These are phyloP conservation scores for Keiferia lycopersicella DNA, from an alignment of 2,888 invertebrate genomes.

Conservation along the genomic window DNA sequence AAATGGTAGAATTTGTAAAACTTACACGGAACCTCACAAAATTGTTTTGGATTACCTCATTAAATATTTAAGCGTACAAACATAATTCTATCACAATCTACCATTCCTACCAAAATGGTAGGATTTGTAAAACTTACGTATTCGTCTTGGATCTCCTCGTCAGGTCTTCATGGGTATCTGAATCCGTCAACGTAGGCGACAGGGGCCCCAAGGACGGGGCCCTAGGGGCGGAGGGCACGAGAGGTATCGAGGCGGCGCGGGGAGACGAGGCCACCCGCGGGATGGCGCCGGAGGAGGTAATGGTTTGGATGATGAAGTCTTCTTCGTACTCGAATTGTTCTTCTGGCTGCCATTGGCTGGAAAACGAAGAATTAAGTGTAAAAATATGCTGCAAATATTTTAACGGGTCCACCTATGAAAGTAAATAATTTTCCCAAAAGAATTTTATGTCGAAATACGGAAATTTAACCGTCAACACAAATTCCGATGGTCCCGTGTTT, in stretches of 20 bases:
- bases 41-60: too few species aligned
- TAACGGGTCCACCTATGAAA: too few species aligned
- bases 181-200: conserved; percentile 49
- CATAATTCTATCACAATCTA: not conserved
- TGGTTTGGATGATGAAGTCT: conserved; percentile 88
- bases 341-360: conserved; percentile 93
- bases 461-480: too few species aligned
- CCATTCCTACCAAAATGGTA: conserved; percentile 5
- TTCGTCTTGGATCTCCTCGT: conserved; percentile 56
- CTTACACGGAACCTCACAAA: too few species aligned
- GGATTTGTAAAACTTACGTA: conserved; percentile 50
- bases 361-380: not conserved
- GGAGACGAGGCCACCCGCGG: not conserved
- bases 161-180: conserved; percentile 61
- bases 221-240: conserved; percentile 26
- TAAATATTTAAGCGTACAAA: too few species aligned
- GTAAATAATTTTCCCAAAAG: too few species aligned
- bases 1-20: conserved; percentile 2
- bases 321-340: conserved; percentile 94
- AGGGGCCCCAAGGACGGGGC: conserved; percentile 29
- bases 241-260: conserved; percentile 18
- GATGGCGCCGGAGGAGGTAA: conserved; percentile 31
- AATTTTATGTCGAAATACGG: too few species aligned
- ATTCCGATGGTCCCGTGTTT: too few species aligned
- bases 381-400: not conserved